These are phyloP conservation scores for Mormyrops attenuatus DNA, from an alignment of 2,797 vertebrate species.

Conservation along the genomic window DNA sequence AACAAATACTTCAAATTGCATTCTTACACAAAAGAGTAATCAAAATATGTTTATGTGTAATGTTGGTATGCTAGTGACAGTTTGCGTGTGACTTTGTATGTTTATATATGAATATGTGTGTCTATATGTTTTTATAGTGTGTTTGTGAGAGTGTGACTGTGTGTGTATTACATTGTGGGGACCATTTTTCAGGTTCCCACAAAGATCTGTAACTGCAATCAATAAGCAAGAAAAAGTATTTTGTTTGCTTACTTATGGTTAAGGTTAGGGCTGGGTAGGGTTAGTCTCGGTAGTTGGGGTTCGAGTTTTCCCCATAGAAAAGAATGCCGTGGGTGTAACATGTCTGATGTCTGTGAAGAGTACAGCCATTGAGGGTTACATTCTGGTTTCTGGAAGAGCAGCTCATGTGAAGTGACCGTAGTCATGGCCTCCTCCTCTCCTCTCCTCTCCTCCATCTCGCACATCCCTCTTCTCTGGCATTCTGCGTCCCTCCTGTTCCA, in stretches of 20 bases:
- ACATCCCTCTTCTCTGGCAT: background rate
- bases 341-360: background rate
- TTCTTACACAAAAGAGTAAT: background rate
- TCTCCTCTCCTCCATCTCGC: background rate
- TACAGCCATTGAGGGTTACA: background rate
- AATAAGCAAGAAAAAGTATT: background rate
- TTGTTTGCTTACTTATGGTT: background rate
- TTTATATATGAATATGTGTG: too few relatives aligned
- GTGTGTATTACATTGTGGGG: background rate
- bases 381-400: background rate
- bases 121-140: background rate
- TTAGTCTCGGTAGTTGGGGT: background rate
- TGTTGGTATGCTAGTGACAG: too few relatives aligned
- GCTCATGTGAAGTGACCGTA: background rate
- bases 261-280: background rate
- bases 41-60: background rate
- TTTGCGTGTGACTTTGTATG: too few relatives aligned
- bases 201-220: background rate
- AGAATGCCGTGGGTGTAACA: background rate
- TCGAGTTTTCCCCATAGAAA: background rate
- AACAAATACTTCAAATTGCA: background rate
- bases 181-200: background rate
- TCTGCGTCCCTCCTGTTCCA: conserved; percentile 13
- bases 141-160: too few relatives aligned
- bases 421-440: background rate